Percentiles rank a stretch among this genome's conserved stretches.
phyloP scores from a whole-genome alignment of 1,140 invertebrate genomes.

The Nymphalis io region DNA sequence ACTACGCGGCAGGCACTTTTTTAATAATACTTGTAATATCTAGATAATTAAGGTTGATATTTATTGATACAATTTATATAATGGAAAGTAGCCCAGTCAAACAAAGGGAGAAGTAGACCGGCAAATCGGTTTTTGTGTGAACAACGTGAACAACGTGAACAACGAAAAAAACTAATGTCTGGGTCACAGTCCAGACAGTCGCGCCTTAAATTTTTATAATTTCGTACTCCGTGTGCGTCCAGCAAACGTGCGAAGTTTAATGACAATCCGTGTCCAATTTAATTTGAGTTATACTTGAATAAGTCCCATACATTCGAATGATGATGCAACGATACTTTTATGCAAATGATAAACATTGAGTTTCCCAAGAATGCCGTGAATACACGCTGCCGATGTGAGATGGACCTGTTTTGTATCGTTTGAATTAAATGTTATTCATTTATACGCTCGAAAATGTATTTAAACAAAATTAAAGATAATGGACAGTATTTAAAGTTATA shows the following conservation, averaged over 20 bases:
- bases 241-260: slow-evolving; percentile 40
- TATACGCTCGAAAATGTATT: not conserved
- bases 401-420: slow-evolving; percentile 21
- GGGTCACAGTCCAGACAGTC: slow-evolving; percentile 48
- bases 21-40: not conserved
- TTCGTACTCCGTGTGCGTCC: slow-evolving; percentile 28
- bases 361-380: slow-evolving; percentile 31
- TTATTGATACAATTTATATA: slow-evolving; percentile 26
- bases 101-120: slow-evolving; percentile 44
- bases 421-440: slow-evolving; percentile 17
- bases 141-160: slow-evolving; percentile 42
- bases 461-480: too few relatives aligned
- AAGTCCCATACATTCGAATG: slow-evolving; percentile 21
- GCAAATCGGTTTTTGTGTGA: slow-evolving; percentile 46
- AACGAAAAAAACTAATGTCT: slow-evolving; percentile 49
- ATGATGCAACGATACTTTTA: slow-evolving; percentile 31
- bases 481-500: too few relatives aligned
- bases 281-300: slow-evolving; percentile 37
- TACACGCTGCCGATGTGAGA: slow-evolving; percentile 1
- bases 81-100: slow-evolving; percentile 43
- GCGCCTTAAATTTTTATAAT: slow-evolving; percentile 35
- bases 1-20: not conserved
- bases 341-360: slow-evolving; percentile 25
- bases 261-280: slow-evolving; percentile 37
- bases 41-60: slow-evolving; percentile 13